phyloP scores from a whole-genome alignment of 2,797 vertebrate species.

The Cyclopterus lumpus region DNA sequence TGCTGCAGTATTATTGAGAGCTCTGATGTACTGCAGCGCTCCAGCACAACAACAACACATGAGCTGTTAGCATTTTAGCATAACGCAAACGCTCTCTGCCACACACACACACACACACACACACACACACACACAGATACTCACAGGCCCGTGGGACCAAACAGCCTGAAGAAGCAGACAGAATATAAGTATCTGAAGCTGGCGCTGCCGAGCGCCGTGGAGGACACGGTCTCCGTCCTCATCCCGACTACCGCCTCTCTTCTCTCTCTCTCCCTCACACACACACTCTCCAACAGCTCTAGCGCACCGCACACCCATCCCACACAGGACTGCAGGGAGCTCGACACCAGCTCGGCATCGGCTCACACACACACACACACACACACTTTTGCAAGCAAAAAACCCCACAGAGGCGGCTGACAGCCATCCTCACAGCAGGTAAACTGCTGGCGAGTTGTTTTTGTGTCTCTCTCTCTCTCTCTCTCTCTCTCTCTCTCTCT shows the following conservation, averaged over 20 bases:
- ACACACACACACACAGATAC: conserved; percentile 63
- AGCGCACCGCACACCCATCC: conserved; percentile 74
- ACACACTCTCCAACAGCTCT: conserved; percentile 65
- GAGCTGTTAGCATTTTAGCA: conserved; percentile 78
- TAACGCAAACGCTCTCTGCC: conserved; percentile 43
- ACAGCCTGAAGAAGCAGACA: conserved; percentile 83
- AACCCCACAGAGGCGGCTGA: conserved; percentile 9
- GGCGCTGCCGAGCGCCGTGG: conserved; percentile 76
- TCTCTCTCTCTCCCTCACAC: conserved; percentile 31
- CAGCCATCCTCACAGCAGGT: conserved; percentile 12
- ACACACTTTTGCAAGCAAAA: conserved; percentile 3
- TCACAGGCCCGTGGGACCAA: conserved; percentile 84
- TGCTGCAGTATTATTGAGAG: conserved; percentile 65
- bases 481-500: conserved; percentile 22
- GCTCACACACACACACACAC: conserved; percentile 25
- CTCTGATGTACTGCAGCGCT: conserved; percentile 68
- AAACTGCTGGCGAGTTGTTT: conserved; percentile 25
- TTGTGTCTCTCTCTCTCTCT: conserved; percentile 30
- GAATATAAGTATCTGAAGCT: conserved; percentile 86
- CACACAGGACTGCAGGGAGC: conserved; percentile 77
- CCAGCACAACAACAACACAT: conserved; percentile 64
- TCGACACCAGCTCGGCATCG: conserved; percentile 45
- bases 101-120: conserved; percentile 3
- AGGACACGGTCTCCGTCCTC: conserved; percentile 85
- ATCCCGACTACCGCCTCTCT: conserved; percentile 69